Evolutionary conservation across 2,888 invertebrate genomes (phyloP).

Genomic region (Meghimatium bilineatum): DNA sequence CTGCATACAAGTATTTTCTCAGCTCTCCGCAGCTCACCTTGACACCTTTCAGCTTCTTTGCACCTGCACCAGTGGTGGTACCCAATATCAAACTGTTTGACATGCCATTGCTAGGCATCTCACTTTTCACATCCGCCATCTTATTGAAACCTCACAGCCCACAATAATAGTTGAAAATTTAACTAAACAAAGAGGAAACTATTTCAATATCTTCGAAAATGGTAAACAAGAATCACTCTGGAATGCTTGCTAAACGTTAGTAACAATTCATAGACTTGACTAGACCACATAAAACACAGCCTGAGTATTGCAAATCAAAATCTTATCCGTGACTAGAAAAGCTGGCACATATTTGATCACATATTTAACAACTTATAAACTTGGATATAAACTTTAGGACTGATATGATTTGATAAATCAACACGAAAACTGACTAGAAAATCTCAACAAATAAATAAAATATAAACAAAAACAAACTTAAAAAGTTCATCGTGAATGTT

Average conservation of each 20-base stretch:
- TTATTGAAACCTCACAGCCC: background rate
- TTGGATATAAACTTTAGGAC: background rate
- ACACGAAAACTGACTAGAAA: constrained; percentile 12
- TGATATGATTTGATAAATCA: constrained; percentile 12
- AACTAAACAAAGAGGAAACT: background rate
- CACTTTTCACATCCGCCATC: constrained; percentile 34
- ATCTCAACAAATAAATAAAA: background rate
- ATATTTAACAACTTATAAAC: constrained; percentile 8
- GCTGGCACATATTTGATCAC: background rate
- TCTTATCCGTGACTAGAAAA: background rate
- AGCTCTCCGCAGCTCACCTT: constrained; percentile 68
- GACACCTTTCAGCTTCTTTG: constrained; percentile 59
- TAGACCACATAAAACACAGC: background rate
- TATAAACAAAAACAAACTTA: background rate
- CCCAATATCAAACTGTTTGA: background rate
- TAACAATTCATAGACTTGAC: background rate
- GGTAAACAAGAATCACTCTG: background rate
- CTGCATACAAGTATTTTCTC: constrained; percentile 64
- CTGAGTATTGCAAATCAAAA: background rate
- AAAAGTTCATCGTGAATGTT: background rate
- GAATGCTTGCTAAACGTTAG: background rate
- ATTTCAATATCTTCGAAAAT: background rate
- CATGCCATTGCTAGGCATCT: constrained; percentile 5
- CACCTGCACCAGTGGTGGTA: constrained; percentile 33
- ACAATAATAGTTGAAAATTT: background rate